Evolutionary conservation across 2,113 vertebrate species (phyloP).

Genomic region (Crotalus viridis): DNA sequence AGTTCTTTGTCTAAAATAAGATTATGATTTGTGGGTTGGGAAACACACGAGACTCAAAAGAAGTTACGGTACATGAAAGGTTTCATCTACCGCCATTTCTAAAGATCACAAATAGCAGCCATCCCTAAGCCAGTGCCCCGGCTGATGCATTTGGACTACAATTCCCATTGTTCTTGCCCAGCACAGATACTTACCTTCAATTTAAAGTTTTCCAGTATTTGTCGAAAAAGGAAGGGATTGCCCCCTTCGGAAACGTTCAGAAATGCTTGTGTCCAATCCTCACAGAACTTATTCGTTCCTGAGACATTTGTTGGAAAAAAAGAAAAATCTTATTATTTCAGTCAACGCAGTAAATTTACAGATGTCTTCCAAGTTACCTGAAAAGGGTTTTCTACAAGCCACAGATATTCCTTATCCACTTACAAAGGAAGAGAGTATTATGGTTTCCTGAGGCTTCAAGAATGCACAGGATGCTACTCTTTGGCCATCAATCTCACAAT

Average conservation of each 20-base stretch:
- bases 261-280: constrained; percentile 94
- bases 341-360: neutral
- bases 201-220: constrained; percentile 98
- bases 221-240: constrained; percentile 91
- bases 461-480: neutral
- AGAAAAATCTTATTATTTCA: neutral
- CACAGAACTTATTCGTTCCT: constrained; percentile 95
- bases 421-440: neutral
- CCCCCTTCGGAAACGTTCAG: constrained; percentile 83
- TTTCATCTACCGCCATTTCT: neutral
- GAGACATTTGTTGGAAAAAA: constrained; percentile 40
- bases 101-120: neutral
- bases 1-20: neutral
- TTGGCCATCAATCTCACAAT: neutral
- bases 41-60: neutral
- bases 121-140: neutral
- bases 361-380: neutral
- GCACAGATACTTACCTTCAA: constrained; percentile 82
- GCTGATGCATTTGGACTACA: neutral
- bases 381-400: neutral
- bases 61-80: neutral
- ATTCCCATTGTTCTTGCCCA: neutral
- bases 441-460: neutral
- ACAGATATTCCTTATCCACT: neutral
- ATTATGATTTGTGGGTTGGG: neutral